Base-by-base conservation (phyloP, 2,113 vertebrate genomes). In the Holacanthus passer region DNA sequence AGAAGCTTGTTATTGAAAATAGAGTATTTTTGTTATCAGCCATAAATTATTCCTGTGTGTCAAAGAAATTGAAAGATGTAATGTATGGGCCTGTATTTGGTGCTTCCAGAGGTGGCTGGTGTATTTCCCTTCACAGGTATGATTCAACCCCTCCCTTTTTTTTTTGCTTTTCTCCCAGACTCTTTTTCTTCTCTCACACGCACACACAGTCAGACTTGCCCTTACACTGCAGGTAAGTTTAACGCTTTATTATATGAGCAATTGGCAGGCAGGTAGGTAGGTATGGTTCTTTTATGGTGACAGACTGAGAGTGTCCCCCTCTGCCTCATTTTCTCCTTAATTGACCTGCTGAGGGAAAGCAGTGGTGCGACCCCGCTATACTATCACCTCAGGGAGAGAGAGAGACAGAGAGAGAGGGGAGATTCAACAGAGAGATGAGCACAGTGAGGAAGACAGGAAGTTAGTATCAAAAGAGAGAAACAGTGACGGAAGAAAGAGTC, bases 1-100 rank as follows among this genome's bases (percentile, higher is more conserved):
- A 90, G 87, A 90, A 84, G 82, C 91, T 91, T 93, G 88, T 92
- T 93, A 86, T 93, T 91, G 77, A 87, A 91, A 93, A 93, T 90
- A 86, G 81, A 88, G 86, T 82, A 82, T 93, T 92, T 91, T 91
- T 93, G 89, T 94, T 94, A 91, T 91, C 88, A 76, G 32, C 69
- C 81, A 91, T 93, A 92, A 93, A 93, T 92, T 90, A 91, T 90
- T 90, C 81, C 81, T 58, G 79, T 58, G 74, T 83, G 84, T 91
- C 89, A 92, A 89, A 90, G 76, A 88, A 93, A 91, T 88, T 86
- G 82, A 59, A 45, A 70, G 62, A 45, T 79, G 37, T 89, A 86
- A 91, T 91, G 85, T 88, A 90, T 90, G 82, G 81, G 70, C 62
- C 31, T 71, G 52, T 75, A 66, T 90, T 83, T 82, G 74, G 79